Evolutionary conservation across 2,797 vertebrate species (phyloP), one percentile per base, ranked within the genome.

Genomic region (Acanthurus lineatus): DNA sequence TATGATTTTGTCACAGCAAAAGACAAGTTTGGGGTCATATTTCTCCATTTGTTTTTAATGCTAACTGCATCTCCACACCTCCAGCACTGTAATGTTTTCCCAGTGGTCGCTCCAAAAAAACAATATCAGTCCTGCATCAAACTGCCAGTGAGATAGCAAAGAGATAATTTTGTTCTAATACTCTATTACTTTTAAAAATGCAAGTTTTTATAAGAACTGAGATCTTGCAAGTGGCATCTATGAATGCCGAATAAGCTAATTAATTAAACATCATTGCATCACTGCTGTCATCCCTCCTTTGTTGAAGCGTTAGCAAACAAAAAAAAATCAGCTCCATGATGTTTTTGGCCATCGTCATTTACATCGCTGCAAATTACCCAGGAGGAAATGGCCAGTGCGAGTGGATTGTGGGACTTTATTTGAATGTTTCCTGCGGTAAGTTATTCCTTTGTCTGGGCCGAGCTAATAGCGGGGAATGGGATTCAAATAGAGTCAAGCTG

Each of bases 401-500:
- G 90, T 93, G 89, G 88, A 93, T 91, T 90, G 89, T 81, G 85
- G 82, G 89, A 93, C 89, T 91, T 91, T 91, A 90, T 93, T 91
- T 54, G 75, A 90, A 90, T 89, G 91, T 90, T 94, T 93, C 91
- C 92, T 92, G 89, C 90, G 48, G 87, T 94, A 94, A 93, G 90
- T 93, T 94, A 94, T 95, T 94, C 92, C 91, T 94, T 94, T 94
- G 92, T 94, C 92, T 92, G 80, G 77, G 87, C 91, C 20, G 61
- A 86, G 90, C 91, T 94, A 94, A 94, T 94, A 91, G 92, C 85
- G 75, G 87, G 88, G 92, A 94, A 94, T 94, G 88, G 92, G 90
- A 95, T 93, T 94, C 92, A 94, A 94, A 94, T 93, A 92, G 92
- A 93, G 92, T 93, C 93, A 95, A 94, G 87, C 92, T 92, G 93